phyloP scores from a whole-genome alignment of 2,888 invertebrate species.

The Eumerus sabulonum region DNA sequence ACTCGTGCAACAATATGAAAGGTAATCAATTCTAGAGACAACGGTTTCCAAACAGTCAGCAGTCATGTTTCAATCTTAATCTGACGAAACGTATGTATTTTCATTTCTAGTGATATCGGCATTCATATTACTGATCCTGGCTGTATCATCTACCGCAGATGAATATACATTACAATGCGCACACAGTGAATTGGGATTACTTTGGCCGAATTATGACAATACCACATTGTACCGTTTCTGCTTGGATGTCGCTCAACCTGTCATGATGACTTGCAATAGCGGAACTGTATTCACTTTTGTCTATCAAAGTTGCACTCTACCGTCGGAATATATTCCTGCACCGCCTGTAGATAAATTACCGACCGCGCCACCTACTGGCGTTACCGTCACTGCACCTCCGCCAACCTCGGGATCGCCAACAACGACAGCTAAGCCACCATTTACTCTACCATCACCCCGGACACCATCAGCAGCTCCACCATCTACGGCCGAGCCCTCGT shows the following conservation, averaged over 20 bases:
- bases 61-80: not conserved
- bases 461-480: not conserved
- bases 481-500: not conserved
- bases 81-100: not conserved
- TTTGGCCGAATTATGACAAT: conserved; percentile 77
- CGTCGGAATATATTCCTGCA: conserved; percentile 74
- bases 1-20: conserved; percentile 70
- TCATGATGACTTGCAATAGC: conserved; percentile 72
- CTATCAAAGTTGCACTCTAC: conserved; percentile 74
- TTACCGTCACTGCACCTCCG: not conserved
- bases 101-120: conserved; percentile 27
- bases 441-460: conserved; percentile 49
- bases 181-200: conserved; percentile 73
- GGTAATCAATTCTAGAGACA: conserved; percentile 70
- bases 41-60: not conserved
- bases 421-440: conserved; percentile 12
- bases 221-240: conserved; percentile 75
- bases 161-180: conserved; percentile 73
- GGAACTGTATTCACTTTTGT: conserved; percentile 76
- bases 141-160: conserved; percentile 71
- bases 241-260: conserved; percentile 68
- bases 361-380: conserved; percentile 52
- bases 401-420: conserved; percentile 6
- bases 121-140: conserved; percentile 72
- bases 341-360: conserved; percentile 74